Evolutionary conservation across 2,888 invertebrate genomes (phyloP).

Genomic region (Timema cristinae): DNA sequence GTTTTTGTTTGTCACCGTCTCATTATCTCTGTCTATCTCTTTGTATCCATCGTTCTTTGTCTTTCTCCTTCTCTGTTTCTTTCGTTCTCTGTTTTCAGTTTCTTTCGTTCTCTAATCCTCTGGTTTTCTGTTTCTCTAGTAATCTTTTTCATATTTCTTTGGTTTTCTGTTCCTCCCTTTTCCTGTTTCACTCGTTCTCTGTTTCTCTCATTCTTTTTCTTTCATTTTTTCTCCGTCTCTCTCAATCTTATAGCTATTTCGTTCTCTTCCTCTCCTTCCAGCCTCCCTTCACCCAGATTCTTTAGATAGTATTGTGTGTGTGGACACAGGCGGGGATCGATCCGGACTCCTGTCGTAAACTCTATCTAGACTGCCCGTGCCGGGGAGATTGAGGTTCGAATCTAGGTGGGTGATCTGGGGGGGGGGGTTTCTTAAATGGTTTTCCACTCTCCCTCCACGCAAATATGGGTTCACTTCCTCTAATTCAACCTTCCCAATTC

Average conservation of each 20-base stretch:
- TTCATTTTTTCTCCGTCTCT: neutral
- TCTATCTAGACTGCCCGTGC: too few species aligned
- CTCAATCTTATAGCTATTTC: slow-evolving; percentile 27
- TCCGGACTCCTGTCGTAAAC: too few species aligned
- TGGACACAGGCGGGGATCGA: too few species aligned
- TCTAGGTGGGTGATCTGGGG: too few species aligned
- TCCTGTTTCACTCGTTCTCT: neutral
- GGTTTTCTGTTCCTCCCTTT: neutral
- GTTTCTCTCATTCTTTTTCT: neutral
- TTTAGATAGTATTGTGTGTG: too few species aligned
- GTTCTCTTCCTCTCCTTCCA: slow-evolving; percentile 21
- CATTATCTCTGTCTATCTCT: neutral
- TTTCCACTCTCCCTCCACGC: too few species aligned
- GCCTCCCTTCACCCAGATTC: slow-evolving; percentile 17
- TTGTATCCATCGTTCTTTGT: neutral
- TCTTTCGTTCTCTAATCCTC: neutral
- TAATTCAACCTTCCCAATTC: too few species aligned
- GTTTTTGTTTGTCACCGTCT: neutral
- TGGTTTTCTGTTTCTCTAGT: neutral
- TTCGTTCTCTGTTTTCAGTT: neutral
- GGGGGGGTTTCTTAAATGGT: too few species aligned
- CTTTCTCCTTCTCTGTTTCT: neutral
- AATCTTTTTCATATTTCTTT: neutral
- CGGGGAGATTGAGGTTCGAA: too few species aligned
- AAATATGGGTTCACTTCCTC: too few species aligned